Percentiles rank a stretch among this genome's conserved stretches.
These are phyloP conservation scores for Lasioglossum morio DNA, from an alignment of 2,888 invertebrate species.

Conservation along the genomic window DNA sequence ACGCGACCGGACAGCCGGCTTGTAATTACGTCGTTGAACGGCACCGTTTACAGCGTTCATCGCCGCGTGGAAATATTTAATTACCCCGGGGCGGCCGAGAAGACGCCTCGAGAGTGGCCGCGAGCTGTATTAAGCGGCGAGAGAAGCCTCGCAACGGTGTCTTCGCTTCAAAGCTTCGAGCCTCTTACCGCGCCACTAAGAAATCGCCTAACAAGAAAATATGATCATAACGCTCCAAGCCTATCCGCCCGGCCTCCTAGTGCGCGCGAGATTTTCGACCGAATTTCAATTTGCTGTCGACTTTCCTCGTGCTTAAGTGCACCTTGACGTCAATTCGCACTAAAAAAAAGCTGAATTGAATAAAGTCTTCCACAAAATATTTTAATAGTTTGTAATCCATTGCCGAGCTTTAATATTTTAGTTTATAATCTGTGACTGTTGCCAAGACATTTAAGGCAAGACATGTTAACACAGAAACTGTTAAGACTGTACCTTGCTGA, in stretches of 20 bases:
- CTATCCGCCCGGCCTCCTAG: background rate
- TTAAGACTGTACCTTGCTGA: too few species aligned
- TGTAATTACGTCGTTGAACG: constrained; percentile 60
- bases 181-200: background rate
- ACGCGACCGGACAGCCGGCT: constrained; percentile 46
- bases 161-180: background rate
- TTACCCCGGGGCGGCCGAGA: constrained; percentile 56
- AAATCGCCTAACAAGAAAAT: constrained; percentile 7
- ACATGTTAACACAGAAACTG: too few species aligned
- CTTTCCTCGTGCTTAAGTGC: background rate
- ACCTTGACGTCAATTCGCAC: background rate
- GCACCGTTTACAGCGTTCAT: constrained; percentile 64
- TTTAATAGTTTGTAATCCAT: too few species aligned
- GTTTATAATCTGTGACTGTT: too few species aligned
- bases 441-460: too few species aligned
- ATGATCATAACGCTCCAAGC: background rate
- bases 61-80: constrained; percentile 74
- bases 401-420: too few species aligned
- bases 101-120: background rate
- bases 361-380: too few species aligned
- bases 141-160: background rate
- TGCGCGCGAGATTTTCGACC: background rate
- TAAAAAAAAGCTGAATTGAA: too few species aligned
- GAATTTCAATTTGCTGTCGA: background rate
- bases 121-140: constrained; percentile 4